Conservation (phyloP, 2,113 vertebrate species). For the Panthera leo region DNA sequence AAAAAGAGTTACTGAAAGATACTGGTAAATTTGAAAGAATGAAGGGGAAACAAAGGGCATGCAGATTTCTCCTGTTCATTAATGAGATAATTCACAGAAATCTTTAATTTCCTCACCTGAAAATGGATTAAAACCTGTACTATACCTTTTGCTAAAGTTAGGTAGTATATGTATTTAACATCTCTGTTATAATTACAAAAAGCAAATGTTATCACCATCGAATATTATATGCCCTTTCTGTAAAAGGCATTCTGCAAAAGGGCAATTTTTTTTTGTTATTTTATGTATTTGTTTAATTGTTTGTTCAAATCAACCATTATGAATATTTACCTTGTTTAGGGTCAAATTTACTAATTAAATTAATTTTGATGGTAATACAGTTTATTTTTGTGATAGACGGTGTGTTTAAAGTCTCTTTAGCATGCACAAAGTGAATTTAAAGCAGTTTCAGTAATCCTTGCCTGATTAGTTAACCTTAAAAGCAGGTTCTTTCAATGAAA, state of each 20-base stretch:
- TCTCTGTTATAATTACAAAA: not conserved
- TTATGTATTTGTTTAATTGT: not conserved
- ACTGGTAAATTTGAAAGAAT: not conserved
- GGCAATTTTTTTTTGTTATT: not conserved
- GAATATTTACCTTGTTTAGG: not conserved
- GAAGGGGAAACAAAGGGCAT: not conserved
- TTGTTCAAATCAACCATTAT: not conserved
- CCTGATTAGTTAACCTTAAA: not conserved
- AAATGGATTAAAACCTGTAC: not conserved
- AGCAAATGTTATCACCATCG: not conserved
- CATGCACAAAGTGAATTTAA: constrained; percentile 37
- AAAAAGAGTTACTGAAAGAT: not conserved
- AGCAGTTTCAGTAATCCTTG: not conserved
- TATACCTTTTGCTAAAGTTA: not conserved
- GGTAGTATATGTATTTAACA: not conserved
- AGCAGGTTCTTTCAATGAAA: not conserved
- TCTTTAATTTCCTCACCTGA: not conserved
- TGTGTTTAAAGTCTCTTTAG: not conserved
- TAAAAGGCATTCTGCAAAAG: not conserved
- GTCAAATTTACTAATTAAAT: not conserved
- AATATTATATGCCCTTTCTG: not conserved
- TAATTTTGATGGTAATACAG: not conserved
- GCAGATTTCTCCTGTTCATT: not conserved
- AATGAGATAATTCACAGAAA: not conserved
- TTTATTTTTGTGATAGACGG: not conserved